Percentiles rank a stretch among this genome's conserved stretches.
phyloP scores from a whole-genome alignment of 35 echinoderm and acorn worm species.

The Amphiura filiformis region DNA sequence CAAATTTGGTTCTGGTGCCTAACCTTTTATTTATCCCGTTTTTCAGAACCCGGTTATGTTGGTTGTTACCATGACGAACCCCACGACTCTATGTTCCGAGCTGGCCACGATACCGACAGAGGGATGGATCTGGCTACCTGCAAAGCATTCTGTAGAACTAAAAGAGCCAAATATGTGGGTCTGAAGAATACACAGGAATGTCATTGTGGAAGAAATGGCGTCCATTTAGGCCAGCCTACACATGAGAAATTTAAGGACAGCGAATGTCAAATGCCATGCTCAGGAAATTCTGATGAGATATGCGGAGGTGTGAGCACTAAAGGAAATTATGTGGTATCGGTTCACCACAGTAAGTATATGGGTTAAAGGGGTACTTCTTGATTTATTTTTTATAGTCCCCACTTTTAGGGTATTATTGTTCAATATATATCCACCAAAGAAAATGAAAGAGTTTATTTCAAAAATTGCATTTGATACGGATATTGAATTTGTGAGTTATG shows the following conservation, averaged over 20 bases:
- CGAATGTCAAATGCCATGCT: slow-evolving; percentile 60
- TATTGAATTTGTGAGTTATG: no score
- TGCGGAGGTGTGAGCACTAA: slow-evolving; percentile 48
- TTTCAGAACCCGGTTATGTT: slow-evolving; percentile 60
- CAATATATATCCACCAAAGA: neutral
- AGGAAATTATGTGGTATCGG: slow-evolving; percentile 36
- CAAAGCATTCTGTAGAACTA: slow-evolving; percentile 34
- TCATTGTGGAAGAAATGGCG: slow-evolving; percentile 49
- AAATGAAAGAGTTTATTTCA: no score
- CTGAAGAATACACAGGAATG: slow-evolving; percentile 69
- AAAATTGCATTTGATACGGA: no score
- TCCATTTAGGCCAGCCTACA: neutral
- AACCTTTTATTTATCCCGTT: no score
- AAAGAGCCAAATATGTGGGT: slow-evolving; percentile 20
- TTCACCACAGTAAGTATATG: slow-evolving; percentile 41
- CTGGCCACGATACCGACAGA: slow-evolving; percentile 17
- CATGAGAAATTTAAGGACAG: slow-evolving; percentile 25
- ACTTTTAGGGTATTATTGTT: neutral
- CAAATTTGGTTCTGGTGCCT: no score
- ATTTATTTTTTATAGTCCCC: neutral
- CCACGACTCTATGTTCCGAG: slow-evolving; percentile 28
- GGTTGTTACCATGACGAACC: slow-evolving; percentile 73
- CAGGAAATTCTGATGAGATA: slow-evolving; percentile 49
- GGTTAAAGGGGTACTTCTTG: neutral
- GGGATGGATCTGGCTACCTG: slow-evolving; percentile 47